phyloP scores from a whole-genome alignment of 2,888 invertebrate genomes.

The Eristalis pertinax region DNA sequence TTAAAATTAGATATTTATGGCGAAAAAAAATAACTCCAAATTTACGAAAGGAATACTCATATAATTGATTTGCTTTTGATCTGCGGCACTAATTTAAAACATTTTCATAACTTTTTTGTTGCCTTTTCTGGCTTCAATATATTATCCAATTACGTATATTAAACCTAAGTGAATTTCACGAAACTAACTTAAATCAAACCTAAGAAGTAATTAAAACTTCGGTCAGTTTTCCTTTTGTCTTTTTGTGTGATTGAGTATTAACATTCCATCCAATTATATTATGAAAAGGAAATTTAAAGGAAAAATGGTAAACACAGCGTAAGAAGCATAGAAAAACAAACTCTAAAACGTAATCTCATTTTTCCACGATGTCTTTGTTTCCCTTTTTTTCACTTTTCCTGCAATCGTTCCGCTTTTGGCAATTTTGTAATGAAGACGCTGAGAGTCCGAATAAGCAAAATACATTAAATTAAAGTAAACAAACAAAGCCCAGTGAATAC shows the following conservation, averaged over 20 bases:
- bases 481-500: constrained; percentile 39
- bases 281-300: background rate
- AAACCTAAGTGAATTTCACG: no score
- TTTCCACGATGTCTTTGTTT: background rate
- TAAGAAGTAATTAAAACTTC: constrained; percentile 37
- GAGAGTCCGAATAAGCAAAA: constrained; percentile 17
- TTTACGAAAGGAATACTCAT: no score
- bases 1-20: no score
- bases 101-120: no score
- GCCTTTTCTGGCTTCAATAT: no score
- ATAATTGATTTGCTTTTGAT: no score
- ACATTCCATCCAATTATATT: constrained; percentile 25
- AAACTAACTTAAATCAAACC: background rate
- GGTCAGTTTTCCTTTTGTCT: constrained; percentile 22
- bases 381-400: background rate
- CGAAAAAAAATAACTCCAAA: no score
- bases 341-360: constrained; percentile 6
- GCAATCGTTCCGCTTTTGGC: constrained; percentile 5
- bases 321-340: background rate
- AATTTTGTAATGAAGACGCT: constrained; percentile 39
- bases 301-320: background rate
- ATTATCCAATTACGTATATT: no score
- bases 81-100: no score
- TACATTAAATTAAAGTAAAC: constrained; percentile 25
- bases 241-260: constrained; percentile 23